Percentiles rank a stretch among this genome's conserved stretches.
These are phyloP conservation scores for Sebastes vulpes DNA, from an alignment of 2,797 vertebrate genomes.

Conservation along the genomic window DNA sequence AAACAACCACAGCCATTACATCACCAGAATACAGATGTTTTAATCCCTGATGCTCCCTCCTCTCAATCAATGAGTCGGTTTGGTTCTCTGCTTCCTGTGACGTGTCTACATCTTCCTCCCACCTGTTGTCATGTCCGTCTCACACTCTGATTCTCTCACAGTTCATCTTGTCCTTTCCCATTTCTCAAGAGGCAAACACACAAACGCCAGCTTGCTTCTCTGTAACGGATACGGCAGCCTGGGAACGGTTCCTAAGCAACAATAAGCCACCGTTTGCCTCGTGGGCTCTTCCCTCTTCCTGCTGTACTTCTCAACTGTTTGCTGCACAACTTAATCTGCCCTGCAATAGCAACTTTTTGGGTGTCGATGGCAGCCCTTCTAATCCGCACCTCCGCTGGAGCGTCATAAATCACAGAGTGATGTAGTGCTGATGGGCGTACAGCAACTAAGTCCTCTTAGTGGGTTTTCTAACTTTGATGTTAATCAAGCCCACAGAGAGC, in stretches of 20 bases:
- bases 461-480: conserved; percentile 51
- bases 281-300: conserved; percentile 44
- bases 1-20: not conserved
- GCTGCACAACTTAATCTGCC: conserved; percentile 69
- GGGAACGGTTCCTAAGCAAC: conserved; percentile 80
- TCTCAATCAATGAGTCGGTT: not conserved
- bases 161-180: conserved; percentile 47
- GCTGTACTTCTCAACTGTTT: conserved; percentile 52
- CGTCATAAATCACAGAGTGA: conserved; percentile 57
- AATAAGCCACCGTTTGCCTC: conserved; percentile 66
- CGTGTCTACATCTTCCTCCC: not conserved
- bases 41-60: too few species aligned
- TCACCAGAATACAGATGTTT: not conserved
- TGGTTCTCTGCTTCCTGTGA: not conserved
- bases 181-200: conserved; percentile 54
- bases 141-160: conserved; percentile 28
- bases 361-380: conserved; percentile 47
- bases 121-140: conserved; percentile 13
- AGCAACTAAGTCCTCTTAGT: conserved; percentile 31
- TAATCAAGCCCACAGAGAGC: conserved; percentile 45
- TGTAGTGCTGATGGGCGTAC: conserved; percentile 56
- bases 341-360: conserved; percentile 55
- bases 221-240: conserved; percentile 52
- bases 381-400: conserved; percentile 61
- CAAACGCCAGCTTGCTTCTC: conserved; percentile 41